Evolutionary conservation across 2,113 vertebrate genomes (phyloP).

Genomic region (Opisthocomus hoazin): DNA sequence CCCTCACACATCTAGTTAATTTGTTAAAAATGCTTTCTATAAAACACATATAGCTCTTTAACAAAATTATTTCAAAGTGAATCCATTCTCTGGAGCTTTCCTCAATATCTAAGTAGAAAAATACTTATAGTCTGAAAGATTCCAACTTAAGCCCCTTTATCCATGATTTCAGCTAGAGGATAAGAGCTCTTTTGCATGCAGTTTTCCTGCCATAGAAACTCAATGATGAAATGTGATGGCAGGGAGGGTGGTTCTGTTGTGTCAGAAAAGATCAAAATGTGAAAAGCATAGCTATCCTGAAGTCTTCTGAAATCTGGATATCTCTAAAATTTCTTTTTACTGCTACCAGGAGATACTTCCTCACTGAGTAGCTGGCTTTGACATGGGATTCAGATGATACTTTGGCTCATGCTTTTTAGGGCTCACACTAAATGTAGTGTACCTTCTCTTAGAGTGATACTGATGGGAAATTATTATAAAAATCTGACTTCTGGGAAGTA

Average conservation of each 20-base stretch:
- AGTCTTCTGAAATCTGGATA: neutral
- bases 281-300: neutral
- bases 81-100: constrained; percentile 28
- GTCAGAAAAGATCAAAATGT: constrained; percentile 32
- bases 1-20: neutral
- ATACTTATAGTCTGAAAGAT: neutral
- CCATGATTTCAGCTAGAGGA: constrained; percentile 1
- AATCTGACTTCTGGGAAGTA: neutral
- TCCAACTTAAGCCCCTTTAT: constrained; percentile 3
- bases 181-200: neutral
- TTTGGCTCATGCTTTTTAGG: neutral
- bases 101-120: constrained; percentile 23
- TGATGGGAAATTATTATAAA: neutral
- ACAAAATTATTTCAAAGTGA: constrained; percentile 48
- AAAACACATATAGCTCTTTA: constrained; percentile 29
- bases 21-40: constrained; percentile 34
- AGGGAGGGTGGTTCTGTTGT: neutral
- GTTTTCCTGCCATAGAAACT: neutral
- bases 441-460: neutral
- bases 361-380: neutral
- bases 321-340: neutral
- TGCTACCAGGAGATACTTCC: neutral
- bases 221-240: neutral
- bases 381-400: neutral
- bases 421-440: neutral